Percentiles rank a stretch among this genome's conserved stretches.
phyloP scores from a whole-genome alignment of 2,113 vertebrate genomes.

The Cyprinodon variegatus region DNA sequence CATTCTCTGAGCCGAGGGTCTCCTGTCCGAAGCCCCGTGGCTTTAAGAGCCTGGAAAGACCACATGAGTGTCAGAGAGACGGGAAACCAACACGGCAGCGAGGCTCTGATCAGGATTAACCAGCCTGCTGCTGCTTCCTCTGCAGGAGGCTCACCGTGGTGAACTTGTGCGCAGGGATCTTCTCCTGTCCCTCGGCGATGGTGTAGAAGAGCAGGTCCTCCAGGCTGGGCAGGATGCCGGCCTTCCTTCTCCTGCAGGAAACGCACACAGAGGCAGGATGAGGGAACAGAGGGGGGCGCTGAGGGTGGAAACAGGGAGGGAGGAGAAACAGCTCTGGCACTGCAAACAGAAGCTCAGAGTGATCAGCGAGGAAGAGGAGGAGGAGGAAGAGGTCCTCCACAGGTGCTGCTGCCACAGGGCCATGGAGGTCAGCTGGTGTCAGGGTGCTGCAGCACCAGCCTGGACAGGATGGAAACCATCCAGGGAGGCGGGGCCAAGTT shows the following conservation, averaged over 20 bases:
- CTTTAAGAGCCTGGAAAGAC: slow-evolving; percentile 88
- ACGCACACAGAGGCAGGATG: slow-evolving; percentile 12
- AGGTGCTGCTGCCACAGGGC: slow-evolving; percentile 21
- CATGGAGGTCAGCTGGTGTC: slow-evolving; percentile 18
- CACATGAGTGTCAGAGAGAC: background rate
- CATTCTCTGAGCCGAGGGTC: slow-evolving; percentile 97
- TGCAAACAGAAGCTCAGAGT: slow-evolving; percentile 58
- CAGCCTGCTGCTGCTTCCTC: background rate
- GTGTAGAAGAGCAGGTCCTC: slow-evolving; percentile 99
- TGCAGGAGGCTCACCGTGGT: slow-evolving; percentile 83
- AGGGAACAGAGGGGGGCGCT: background rate
- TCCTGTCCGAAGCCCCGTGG: slow-evolving; percentile 94
- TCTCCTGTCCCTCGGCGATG: slow-evolving; percentile 98
- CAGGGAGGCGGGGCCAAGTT: background rate
- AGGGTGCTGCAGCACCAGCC: slow-evolving; percentile 51
- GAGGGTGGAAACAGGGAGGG: slow-evolving; percentile 6
- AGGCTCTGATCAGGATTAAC: slow-evolving; percentile 1
- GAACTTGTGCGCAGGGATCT: slow-evolving; percentile 97
- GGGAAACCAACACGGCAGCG: slow-evolving; percentile 38
- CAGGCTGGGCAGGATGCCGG: slow-evolving; percentile 94
- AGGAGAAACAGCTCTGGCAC: slow-evolving; percentile 14
- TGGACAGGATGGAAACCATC: background rate
- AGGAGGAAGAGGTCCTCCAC: slow-evolving; percentile 20
- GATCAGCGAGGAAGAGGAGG: slow-evolving; percentile 8
- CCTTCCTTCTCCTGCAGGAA: slow-evolving; percentile 88